Percentiles rank a stretch among this genome's conserved stretches.
Evolutionary conservation across 2,113 vertebrate genomes (phyloP).

Genomic region (Clarias batrachus): DNA sequence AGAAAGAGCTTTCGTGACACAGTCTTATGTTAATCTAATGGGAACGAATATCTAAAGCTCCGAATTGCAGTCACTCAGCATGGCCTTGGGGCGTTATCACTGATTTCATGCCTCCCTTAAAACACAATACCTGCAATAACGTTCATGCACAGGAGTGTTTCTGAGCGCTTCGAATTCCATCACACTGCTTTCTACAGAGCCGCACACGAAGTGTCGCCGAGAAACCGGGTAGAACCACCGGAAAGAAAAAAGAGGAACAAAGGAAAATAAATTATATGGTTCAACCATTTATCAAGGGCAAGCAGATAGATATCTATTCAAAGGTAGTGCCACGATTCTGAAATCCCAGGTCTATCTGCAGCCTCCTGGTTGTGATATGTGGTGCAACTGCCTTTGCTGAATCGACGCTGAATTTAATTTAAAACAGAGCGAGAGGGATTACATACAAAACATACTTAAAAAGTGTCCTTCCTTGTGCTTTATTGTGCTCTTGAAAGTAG

Average conservation of each 20-base stretch:
- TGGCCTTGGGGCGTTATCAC: constrained; percentile 17
- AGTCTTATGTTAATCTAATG: constrained; percentile 18
- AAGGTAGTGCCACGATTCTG: constrained; percentile 60
- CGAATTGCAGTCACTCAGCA: neutral
- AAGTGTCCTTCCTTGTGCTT: constrained; percentile 44
- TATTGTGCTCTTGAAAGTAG: constrained; percentile 36
- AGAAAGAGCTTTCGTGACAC: neutral
- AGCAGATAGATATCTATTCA: constrained; percentile 66
- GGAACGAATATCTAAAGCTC: constrained; percentile 28
- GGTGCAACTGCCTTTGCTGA: constrained; percentile 8
- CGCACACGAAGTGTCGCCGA: constrained; percentile 11
- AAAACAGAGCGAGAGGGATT: constrained; percentile 37
- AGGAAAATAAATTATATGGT: constrained; percentile 68
- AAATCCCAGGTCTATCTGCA: constrained; percentile 39
- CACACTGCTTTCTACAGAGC: constrained; percentile 20
- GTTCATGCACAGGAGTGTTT: constrained; percentile 27
- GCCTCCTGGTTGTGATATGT: constrained; percentile 29
- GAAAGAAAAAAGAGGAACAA: constrained; percentile 60
- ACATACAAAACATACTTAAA: constrained; percentile 39
- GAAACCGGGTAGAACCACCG: constrained; percentile 27
- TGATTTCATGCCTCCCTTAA: constrained; percentile 14
- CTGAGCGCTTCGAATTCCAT: constrained; percentile 29
- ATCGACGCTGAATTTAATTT: constrained; percentile 47
- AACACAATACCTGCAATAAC: constrained; percentile 9
- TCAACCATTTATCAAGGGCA: constrained; percentile 62